phyloP scores from a whole-genome alignment of 2,797 vertebrate genomes.

The Cynodonichthys magdalenae region DNA sequence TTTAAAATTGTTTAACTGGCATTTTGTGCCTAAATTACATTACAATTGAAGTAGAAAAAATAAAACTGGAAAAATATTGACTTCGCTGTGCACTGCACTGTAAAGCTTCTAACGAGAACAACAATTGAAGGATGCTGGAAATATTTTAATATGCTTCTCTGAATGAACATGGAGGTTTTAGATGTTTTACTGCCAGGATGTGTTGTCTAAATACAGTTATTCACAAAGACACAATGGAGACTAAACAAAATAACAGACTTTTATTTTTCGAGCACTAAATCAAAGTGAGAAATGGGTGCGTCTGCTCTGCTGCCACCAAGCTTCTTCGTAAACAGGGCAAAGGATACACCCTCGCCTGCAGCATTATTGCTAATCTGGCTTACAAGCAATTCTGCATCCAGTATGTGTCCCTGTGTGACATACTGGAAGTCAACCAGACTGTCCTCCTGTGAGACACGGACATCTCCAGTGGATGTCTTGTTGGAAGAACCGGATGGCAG shows the following conservation, averaged over 20 bases:
- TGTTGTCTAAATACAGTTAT: conserved; percentile 22
- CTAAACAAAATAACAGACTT: conserved; percentile 46
- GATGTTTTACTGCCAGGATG: conserved; percentile 17
- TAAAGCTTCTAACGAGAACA: conserved; percentile 21
- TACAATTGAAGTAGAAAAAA: not conserved
- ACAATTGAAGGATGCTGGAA: conserved; percentile 55
- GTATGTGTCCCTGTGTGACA: conserved; percentile 16
- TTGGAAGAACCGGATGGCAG: conserved; percentile 30
- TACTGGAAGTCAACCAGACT: conserved; percentile 18
- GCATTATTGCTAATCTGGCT: conserved; percentile 54
- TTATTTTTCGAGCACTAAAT: conserved; percentile 64
- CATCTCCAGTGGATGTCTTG: conserved; percentile 12
- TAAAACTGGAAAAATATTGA: conserved; percentile 1
- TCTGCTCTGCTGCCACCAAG: conserved; percentile 50
- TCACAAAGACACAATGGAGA: conserved; percentile 52
- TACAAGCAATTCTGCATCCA: conserved; percentile 47
- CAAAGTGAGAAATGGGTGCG: conserved; percentile 59
- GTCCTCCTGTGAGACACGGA: conserved; percentile 18
- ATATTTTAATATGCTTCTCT: conserved; percentile 25
- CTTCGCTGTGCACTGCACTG: not conserved
- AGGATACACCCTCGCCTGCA: conserved; percentile 53
- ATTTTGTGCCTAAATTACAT: too few relatives aligned
- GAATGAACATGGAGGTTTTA: conserved; percentile 24
- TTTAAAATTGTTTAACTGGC: too few relatives aligned
- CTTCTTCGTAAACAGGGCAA: conserved; percentile 66